Conservation (phyloP, 1,140 invertebrate genomes). For the Magallana ariakensis region DNA sequence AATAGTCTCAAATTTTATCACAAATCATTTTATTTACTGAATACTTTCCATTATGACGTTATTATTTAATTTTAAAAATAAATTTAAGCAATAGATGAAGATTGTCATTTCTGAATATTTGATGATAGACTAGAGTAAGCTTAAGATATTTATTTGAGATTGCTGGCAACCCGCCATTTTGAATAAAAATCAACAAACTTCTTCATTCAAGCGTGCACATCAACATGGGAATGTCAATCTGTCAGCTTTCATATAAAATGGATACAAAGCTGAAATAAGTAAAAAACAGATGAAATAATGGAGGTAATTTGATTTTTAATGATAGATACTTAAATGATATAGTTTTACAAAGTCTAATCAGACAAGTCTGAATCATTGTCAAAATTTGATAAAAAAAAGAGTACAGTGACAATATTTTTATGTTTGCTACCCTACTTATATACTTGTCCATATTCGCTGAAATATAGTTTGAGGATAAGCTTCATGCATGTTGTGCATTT, state of each 20-base stretch:
- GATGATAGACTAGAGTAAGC: too few species aligned
- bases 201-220: slow-evolving; percentile 34
- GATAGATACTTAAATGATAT: not conserved
- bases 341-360: not conserved
- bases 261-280: not conserved
- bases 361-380: not conserved
- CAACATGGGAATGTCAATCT: slow-evolving; percentile 32
- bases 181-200: slow-evolving; percentile 39
- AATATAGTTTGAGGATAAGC: too few species aligned
- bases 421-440: too few species aligned
- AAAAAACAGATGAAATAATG: slow-evolving; percentile 28
- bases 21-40: not conserved
- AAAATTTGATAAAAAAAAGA: too few species aligned
- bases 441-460: too few species aligned
- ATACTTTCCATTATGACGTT: not conserved
- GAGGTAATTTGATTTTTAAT: not conserved
- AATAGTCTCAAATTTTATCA: not conserved
- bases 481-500: too few species aligned
- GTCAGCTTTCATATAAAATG: not conserved
- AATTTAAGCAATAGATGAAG: too few species aligned
- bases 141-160: not conserved
- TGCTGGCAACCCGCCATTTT: slow-evolving; percentile 29
- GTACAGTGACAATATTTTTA: too few species aligned
- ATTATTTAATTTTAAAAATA: too few species aligned
- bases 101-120: too few species aligned